Base-by-base conservation (phyloP, 2,888 invertebrate species). In the Proisotoma minuta region DNA sequence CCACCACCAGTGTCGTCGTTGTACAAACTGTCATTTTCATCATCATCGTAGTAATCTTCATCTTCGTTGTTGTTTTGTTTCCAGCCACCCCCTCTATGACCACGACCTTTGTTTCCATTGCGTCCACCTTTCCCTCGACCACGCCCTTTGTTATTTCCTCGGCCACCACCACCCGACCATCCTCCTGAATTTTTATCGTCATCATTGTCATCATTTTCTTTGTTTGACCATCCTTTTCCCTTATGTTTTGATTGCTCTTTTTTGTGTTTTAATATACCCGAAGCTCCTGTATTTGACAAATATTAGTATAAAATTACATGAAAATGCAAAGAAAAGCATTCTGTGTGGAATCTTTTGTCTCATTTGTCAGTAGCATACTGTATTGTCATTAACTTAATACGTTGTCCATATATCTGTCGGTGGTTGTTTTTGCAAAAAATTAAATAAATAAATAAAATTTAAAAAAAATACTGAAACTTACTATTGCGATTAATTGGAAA, bases 81-180 rank as follows among this genome's bases (percentile, higher is more conserved):
- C 18, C 49, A 18, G 5, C 3, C 26, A 3, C 43, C 18, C 12
- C 39, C 24, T 40, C 39, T 26, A 23, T 54, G 22, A 22, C 56
- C 51, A 39, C 51, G 39, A 4, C 51, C 51, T 27, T 29, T 54
- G 27, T 22, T n/a, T 28, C 53, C 34, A 4, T 56, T 28, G n/a
- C 27, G 23, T 8, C 43, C 39, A 22, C 15, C 22, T 8, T 39
- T 40, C 3, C 34, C 49, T 27, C 27, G 20, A 29, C 12, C 34
- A 8, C 12, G 34, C n/a, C n/a, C n/a, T n/a, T n/a, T n/a, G 23
- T 50, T 24, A 20, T 20, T 48, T 8, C 8, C 18, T 48, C 8
- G 34, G 34, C 34, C 34, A 5, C 18, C 12, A 18, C 47, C 47
- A 47, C 5, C 5, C 28, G n/a, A n/a, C 5, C 18, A 53, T 4